Conservation (phyloP, 2,113 vertebrate genomes). For the Pyrgilauda ruficollis region DNA sequence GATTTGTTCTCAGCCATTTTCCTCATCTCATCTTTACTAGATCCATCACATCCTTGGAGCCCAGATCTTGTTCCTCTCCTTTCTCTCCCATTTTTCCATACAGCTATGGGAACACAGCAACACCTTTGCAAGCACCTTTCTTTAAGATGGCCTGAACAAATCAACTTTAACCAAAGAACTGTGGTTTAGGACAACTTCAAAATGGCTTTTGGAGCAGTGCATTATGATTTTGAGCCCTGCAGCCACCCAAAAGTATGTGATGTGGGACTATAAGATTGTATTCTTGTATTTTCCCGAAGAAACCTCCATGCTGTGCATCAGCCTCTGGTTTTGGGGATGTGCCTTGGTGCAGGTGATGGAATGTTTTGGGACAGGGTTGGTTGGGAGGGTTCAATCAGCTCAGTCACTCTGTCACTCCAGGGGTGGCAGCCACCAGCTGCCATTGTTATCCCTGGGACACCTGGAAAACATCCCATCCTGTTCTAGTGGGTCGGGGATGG, state of each 20-base stretch:
- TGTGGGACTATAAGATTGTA: neutral
- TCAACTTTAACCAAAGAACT: neutral
- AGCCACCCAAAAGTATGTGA: neutral
- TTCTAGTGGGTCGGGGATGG: rapidly evolving
- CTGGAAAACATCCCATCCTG: neutral
- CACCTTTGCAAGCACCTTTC: neutral
- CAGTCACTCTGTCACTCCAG: neutral
- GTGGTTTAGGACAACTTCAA: neutral
- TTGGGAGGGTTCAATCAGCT: neutral
- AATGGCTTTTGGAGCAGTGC: neutral
- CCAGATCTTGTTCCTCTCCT: neutral
- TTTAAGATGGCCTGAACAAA: neutral
- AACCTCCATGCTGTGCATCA: neutral
- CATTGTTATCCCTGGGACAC: neutral
- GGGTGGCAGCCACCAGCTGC: neutral
- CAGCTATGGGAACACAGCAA: neutral
- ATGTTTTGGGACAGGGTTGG: rapidly evolving
- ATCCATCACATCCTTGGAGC: neutral
- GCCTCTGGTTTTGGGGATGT: neutral
- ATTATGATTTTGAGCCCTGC: neutral
- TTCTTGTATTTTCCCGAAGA: neutral
- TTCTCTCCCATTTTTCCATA: neutral
- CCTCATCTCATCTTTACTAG: neutral
- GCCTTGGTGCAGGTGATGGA: neutral
- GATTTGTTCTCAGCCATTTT: neutral